Base-by-base conservation (phyloP, 2,888 invertebrate species). In the Drosophila nr. fundita region DNA sequence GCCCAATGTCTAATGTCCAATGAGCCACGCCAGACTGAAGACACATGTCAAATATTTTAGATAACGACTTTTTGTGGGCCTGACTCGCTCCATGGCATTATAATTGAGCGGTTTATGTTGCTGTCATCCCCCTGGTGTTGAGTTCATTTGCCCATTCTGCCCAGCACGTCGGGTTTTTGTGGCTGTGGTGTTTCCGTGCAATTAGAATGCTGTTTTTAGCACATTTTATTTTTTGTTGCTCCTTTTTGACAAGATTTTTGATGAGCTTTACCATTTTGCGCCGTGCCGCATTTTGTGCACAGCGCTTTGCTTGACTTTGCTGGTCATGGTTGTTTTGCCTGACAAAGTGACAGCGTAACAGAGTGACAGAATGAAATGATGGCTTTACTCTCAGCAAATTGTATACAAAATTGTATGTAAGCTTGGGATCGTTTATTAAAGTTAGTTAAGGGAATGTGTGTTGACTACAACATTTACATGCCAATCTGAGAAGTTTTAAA, bases 31-130 rank as follows among this genome's bases (percentile, higher is more conserved):
- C 8, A 24, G 21, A 45, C 24, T 45, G 15, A 45, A 49, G 85
- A 76, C 81, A 77, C 80, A 84, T 87, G 85, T 80, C 83, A 87
- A 87, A 89, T 87, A 87, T 82, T 84, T 87, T 62, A 69, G 87
- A 87, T 89, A 89, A 85, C 82, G 78, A 76, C 82, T 80, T 83
- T 81, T 66, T 79, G 81, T 68, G 57, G 66, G 67, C 40, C 61
- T 55, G 58, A 62, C 53, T 49, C 45, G 53, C 67, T 49, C 15
- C 54, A 67, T 76, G 72, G 68, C 84, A 69, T 67, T 78, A 73
- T 82, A 85, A 87, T 87, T 87, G 85, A 85, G 87, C 85, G 85
- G 75, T 86, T 86, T 80, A 69, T 71, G 76, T 52, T 55, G 21
- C 50, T 45, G 24, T 15, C 4, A 13, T 34, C 5, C 21, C 52